phyloP scores from a whole-genome alignment of 2,797 vertebrate species.

The Phylloscopus collybita region DNA sequence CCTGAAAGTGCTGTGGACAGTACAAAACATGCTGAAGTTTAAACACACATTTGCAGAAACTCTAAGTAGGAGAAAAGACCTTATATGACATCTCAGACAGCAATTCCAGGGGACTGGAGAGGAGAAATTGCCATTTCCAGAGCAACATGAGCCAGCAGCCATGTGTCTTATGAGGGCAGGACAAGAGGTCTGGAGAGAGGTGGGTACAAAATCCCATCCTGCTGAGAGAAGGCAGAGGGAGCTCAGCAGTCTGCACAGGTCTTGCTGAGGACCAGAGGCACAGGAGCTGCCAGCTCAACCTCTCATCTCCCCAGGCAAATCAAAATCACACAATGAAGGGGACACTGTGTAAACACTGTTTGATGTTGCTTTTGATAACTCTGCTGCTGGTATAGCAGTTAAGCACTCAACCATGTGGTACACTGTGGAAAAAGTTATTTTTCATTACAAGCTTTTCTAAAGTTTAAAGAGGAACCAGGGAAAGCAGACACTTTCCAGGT shows the following conservation, averaged over 20 bases:
- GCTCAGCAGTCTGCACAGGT: neutral
- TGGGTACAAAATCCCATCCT: neutral
- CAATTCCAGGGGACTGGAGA: neutral
- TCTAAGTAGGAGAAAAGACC: neutral
- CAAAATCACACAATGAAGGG: neutral
- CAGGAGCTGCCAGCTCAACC: neutral
- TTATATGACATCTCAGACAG: neutral
- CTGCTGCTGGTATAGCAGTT: neutral
- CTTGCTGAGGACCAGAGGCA: neutral
- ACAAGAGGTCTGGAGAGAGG: neutral
- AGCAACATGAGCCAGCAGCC: fast-evolving
- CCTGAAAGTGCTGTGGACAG: neutral
- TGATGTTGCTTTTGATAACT: neutral
- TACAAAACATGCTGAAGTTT: neutral
- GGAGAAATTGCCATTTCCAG: neutral
- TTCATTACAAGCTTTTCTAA: neutral
- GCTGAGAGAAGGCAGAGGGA: neutral
- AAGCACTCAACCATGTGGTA: neutral
- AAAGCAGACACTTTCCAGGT: constrained; percentile 20
- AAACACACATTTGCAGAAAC: neutral
- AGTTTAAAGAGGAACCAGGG: neutral
- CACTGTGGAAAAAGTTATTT: neutral
- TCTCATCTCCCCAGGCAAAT: neutral
- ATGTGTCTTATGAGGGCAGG: neutral
- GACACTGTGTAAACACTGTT: neutral